Base-by-base conservation (phyloP, 1,140 invertebrate species). In the Metaphire vulgaris region DNA sequence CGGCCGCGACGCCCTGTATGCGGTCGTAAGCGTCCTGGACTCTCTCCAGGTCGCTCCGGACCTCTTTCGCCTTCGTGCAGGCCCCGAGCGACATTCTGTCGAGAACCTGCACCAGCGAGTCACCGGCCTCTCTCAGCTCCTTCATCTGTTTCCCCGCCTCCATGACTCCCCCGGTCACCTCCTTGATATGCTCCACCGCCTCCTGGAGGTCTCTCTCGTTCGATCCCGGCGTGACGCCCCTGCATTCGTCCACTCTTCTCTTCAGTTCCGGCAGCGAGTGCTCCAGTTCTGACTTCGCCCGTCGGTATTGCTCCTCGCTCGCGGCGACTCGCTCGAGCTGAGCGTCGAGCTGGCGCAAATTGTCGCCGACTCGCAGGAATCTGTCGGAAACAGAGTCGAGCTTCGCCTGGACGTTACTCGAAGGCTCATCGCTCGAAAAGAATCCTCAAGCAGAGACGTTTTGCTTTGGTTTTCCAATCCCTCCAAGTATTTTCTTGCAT, bases 41-140 rank as follows among this genome's bases (percentile, higher is more conserved):
- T 69, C 96, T 93, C 80, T 95, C 93, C 28, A 95, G 89, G 82
- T 96, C 95, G 84, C 95, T 94, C 86, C 95, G 93, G 0, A 84
- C 80, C n/a, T 80, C 80, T 0, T 80, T 80, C 0, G 81, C 82
- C 73, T 83, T 81, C 66, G 75, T 67, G 2, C 67, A 33, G 6
- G 89, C 89, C 66, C 90, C 90, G n/a, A 91, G 81, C 30, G 80
- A 80, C 72, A 83, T 79, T n/a, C 83, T 81, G 83, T 93, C 91
- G 1, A 97, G 87, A 12, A 90, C 90, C 69, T 91, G 80, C 21
- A 78, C 75, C 66, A 84, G 78, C 69, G 82, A 80, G 56, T 83
- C 81, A 68, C 82, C 82, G 2, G 77, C 30, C 32, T 72, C 33
- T 16, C 66, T 33, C 26, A 70, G 1, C 32, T 76, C 71, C 33